Percentiles rank a stretch among this genome's conserved stretches.
Conservation (phyloP, 2,888 invertebrate species). For the Drosophila prolongata region DNA sequence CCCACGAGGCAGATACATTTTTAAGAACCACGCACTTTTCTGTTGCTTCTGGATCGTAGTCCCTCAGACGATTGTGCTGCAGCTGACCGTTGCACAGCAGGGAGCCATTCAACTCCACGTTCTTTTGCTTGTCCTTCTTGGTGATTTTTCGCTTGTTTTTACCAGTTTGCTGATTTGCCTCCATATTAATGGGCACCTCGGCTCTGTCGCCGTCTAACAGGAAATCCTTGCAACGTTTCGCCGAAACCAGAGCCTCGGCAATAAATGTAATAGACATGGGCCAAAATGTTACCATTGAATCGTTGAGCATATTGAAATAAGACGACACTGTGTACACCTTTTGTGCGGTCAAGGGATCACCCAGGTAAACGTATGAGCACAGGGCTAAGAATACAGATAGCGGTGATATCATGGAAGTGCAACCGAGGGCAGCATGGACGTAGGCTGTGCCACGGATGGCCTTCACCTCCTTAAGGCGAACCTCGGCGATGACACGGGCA, state of each 20-base stretch:
- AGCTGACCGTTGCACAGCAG: constrained; percentile 46
- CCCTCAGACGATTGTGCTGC: constrained; percentile 50
- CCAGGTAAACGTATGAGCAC: constrained; percentile 88
- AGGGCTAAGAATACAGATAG: constrained; percentile 91
- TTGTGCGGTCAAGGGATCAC: constrained; percentile 89
- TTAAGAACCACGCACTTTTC: constrained; percentile 83
- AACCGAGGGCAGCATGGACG: constrained; percentile 88
- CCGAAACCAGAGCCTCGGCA: constrained; percentile 91
- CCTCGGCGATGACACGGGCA: constrained; percentile 89
- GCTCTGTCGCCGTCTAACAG: constrained; percentile 83
- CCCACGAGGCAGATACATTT: constrained; percentile 86
- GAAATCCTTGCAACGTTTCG: constrained; percentile 89
- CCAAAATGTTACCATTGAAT: constrained; percentile 92
- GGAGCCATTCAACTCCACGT: constrained; percentile 52
- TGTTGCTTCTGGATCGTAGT: constrained; percentile 62
- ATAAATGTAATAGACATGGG: constrained; percentile 91
- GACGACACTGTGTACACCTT: constrained; percentile 92
- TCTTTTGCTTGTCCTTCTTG: constrained; percentile 49
- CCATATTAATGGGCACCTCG: constrained; percentile 55
- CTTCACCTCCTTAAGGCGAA: constrained; percentile 90
- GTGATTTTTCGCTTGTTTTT: constrained; percentile 50
- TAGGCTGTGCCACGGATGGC: constrained; percentile 89
- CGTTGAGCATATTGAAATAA: constrained; percentile 91
- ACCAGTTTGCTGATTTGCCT: constrained; percentile 83
- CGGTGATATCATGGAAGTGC: constrained; percentile 91